These are phyloP conservation scores for Phyto melanocephala DNA, from an alignment of 2,888 invertebrate species.

Conservation along the genomic window DNA sequence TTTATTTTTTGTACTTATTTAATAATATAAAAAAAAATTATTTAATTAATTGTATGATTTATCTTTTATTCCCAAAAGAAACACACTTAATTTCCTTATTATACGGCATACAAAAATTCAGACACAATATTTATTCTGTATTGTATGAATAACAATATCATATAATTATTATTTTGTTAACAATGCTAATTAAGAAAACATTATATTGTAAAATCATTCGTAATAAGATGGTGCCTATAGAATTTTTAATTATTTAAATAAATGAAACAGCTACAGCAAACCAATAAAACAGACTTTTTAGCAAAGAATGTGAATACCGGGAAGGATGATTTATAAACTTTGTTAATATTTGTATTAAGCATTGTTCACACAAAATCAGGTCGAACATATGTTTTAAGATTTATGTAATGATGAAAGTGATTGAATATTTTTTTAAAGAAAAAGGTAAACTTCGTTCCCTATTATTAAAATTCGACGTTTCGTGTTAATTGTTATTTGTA, in stretches of 20 bases:
- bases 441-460: too few relatives aligned
- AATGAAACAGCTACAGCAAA: neutral
- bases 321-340: neutral
- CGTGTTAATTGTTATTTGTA: too few relatives aligned
- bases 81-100: slow-evolving; percentile 51
- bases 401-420: too few relatives aligned
- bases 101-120: neutral
- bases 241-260: slow-evolving; percentile 57
- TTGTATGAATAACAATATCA: slow-evolving; percentile 31
- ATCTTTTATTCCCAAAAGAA: too few relatives aligned
- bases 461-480: too few relatives aligned
- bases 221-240: slow-evolving; percentile 59
- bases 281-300: neutral
- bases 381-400: too few relatives aligned
- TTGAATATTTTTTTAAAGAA: too few relatives aligned
- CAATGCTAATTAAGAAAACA: slow-evolving; percentile 60
- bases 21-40: too few relatives aligned
- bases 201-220: slow-evolving; percentile 60
- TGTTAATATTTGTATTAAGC: neutral
- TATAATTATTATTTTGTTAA: slow-evolving; percentile 19
- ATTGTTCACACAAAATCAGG: too few relatives aligned
- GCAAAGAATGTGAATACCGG: neutral
- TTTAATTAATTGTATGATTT: too few relatives aligned
- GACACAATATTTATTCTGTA: neutral
- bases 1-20: too few relatives aligned